Percentiles rank a stretch among this genome's conserved stretches.
Conservation (phyloP, 2,888 invertebrate species). For the Steromphala cineraria region DNA sequence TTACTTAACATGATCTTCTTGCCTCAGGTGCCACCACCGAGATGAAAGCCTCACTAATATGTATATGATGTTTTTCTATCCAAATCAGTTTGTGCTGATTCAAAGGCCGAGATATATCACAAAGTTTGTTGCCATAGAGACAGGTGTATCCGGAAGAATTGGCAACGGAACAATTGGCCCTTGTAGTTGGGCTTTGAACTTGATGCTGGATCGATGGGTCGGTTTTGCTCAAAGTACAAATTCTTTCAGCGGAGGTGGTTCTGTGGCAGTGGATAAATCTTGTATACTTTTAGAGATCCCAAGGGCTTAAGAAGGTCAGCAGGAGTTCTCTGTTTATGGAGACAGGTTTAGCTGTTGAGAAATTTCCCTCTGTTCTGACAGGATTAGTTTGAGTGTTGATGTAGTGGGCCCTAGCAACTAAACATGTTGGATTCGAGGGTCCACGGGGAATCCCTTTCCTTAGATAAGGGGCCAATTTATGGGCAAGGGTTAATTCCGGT, state of each 20-base stretch:
- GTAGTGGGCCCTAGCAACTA: conserved; percentile 1
- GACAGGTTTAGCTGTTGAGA: not conserved
- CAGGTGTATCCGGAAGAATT: no score
- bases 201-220: not conserved
- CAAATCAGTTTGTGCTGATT: no score
- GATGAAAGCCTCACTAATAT: no score
- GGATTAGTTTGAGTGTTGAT: not conserved
- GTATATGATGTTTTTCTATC: no score
- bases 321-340: not conserved
- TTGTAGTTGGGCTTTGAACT: no score
- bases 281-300: not conserved
- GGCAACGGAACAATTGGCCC: no score
- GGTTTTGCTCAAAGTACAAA: not conserved
- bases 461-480: not conserved
- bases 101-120: no score
- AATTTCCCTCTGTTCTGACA: not conserved
- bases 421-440: not conserved
- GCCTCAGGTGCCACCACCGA: no score
- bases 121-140: no score
- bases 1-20: no score
- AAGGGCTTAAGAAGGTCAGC: not conserved
- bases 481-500: not conserved
- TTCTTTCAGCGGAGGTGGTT: not conserved
- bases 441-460: not conserved
- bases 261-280: not conserved